Conservation (phyloP, 35 echinoderm and acorn worm species). For the Diadema setosum region DNA sequence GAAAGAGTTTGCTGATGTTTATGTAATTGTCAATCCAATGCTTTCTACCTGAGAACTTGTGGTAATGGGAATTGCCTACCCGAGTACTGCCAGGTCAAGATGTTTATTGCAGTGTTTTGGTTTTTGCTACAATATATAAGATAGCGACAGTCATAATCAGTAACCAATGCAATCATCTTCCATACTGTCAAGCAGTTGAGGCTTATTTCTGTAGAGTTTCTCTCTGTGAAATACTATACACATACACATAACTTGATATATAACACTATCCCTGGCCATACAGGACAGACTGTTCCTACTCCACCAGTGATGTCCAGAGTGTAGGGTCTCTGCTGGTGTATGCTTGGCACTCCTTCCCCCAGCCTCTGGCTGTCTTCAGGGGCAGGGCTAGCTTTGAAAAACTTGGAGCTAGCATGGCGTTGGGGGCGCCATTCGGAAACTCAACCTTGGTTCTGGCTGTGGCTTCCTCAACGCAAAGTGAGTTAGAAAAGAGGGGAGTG, state of each 20-base stretch:
- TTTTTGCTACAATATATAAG: too few species aligned
- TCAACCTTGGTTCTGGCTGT: conserved; percentile 28
- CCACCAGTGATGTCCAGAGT: conserved; percentile 53
- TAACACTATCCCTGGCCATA: neutral
- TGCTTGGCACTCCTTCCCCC: neutral
- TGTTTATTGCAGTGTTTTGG: too few species aligned
- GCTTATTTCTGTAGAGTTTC: neutral
- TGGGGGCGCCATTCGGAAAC: conserved; percentile 47
- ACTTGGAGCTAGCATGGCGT: conserved; percentile 15
- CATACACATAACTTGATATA: neutral
- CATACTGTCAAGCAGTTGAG: too few species aligned
- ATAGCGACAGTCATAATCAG: neutral
- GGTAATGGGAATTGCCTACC: too few species aligned
- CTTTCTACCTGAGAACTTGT: too few species aligned
- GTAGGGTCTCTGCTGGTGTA: conserved; percentile 17
- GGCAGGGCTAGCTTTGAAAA: conserved; percentile 32
- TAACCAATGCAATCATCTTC: neutral
- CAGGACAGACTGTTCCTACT: conserved; percentile 23
- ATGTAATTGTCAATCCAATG: too few species aligned
- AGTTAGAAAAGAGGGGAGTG: too few species aligned
- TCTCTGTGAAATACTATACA: too few species aligned
- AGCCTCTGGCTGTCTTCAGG: neutral
- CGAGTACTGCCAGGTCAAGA: too few species aligned
- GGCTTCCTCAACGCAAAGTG: conserved; percentile 45
- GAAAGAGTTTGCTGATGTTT: too few species aligned